Evolutionary conservation across 1,140 invertebrate genomes (phyloP), one percentile per base, ranked within the genome.

Genomic region (Rhopalosiphum maidis): DNA sequence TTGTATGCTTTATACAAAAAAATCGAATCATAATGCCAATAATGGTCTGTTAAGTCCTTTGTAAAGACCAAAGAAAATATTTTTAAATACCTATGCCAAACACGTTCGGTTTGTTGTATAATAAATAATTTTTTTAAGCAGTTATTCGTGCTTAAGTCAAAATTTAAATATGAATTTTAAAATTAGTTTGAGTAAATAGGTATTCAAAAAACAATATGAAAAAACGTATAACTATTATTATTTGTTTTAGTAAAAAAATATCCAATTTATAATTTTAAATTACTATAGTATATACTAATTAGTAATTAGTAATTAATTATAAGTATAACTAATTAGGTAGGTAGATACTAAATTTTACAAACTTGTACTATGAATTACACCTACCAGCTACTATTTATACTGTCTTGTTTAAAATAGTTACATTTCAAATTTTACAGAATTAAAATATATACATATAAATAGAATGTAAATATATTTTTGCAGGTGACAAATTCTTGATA

Each of bases 151-250:
- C n/a, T 77, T 15, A n/a, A 77, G 5, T 18, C 3, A 18, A 77
- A 77, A 77, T 77, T 77, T 77, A n/a, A 77, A 77, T 77, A n/a
- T 77, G 60, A n/a, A 77, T 77, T 77, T 77, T 77, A n/a, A 68
- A 68, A 68, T 68, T 68, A 60, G 55, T 4, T 77, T n/a, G 60
- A n/a, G 60, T 77, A 77, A 77, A 77, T 35, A n/a, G n/a, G 30
- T 77, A 77, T 77, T 77, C 4, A 77, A n/a, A 77, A n/a, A 77
- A 77, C 4, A n/a, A 15, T n/a, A n/a, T 25, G 15, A n/a, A 11
- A 68, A 77, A 77, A 77, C 30, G 60, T 77, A 77, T 68, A 77
- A 11, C 9, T 46, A 60, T 18, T 68, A n/a, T 68, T n/a, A 77
- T 77, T 77, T 77, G 30, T 77, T 68, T 77, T 77, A 15, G 60